A percentile compares a stretch with the other conserved stretches of the same genome.
phyloP scores from a whole-genome alignment of 2,888 invertebrate genomes.

The Zeuzera pyrina region DNA sequence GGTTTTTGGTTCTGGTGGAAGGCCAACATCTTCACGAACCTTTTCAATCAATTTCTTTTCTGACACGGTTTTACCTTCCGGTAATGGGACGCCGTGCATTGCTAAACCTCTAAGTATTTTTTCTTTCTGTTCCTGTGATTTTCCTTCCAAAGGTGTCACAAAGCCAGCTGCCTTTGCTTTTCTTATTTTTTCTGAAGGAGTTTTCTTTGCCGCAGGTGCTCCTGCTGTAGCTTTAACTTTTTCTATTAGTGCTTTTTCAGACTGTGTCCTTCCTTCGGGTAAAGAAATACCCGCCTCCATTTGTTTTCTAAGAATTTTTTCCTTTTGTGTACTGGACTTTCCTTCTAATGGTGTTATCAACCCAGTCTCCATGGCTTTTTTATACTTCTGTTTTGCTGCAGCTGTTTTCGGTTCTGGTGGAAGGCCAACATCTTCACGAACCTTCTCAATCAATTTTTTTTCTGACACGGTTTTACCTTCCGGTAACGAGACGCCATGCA shows the following conservation, averaged over 20 bases:
- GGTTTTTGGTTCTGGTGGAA: constrained; percentile 15
- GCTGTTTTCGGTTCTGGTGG: constrained; percentile 23
- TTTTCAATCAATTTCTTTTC: constrained; percentile 20
- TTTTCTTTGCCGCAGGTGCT: constrained; percentile 15
- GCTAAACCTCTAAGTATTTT: constrained; percentile 30
- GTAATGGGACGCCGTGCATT: constrained; percentile 16
- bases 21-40: background rate
- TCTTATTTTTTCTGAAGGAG: constrained; percentile 19
- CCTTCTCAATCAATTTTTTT: constrained; percentile 14
- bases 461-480: constrained; percentile 14
- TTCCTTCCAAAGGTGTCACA: constrained; percentile 29
- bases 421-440: constrained; percentile 17
- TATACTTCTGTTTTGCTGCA: constrained; percentile 18
- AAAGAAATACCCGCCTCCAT: constrained; percentile 10
- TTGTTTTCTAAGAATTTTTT: constrained; percentile 13
- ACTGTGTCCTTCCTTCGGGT: constrained; percentile 13
- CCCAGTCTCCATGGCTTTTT: constrained; percentile 18
- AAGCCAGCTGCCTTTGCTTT: constrained; percentile 21
- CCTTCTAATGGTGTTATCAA: constrained; percentile 14
- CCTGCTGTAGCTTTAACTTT: background rate
- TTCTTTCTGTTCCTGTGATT: constrained; percentile 27
- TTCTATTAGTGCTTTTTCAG: constrained; percentile 21
- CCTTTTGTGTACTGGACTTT: constrained; percentile 13
- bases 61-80: constrained; percentile 21
- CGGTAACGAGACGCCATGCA: constrained; percentile 17